Evolutionary conservation across 2,113 vertebrate species (phyloP).

Genomic region (Phylloscopus whistleri): DNA sequence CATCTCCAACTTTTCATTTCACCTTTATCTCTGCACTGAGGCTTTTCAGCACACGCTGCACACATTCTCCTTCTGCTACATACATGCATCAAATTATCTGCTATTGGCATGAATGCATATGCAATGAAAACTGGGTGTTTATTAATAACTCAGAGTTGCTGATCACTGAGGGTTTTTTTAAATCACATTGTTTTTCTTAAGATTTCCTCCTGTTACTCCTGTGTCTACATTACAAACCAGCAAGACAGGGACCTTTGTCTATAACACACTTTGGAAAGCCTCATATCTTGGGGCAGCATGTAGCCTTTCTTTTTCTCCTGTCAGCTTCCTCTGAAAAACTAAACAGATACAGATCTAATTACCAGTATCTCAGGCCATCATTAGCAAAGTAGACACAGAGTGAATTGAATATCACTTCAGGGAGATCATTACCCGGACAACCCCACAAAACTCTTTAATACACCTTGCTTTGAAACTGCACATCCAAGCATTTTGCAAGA

Average conservation of each 20-base stretch:
- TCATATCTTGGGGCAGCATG: not conserved
- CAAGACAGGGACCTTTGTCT: not conserved
- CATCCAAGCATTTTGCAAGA: not conserved
- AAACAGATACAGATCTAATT: conserved; percentile 10
- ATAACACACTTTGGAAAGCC: not conserved
- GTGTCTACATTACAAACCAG: not conserved
- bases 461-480: not conserved
- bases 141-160: not conserved
- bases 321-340: not conserved
- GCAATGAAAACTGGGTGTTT: not conserved
- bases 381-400: not conserved
- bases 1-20: not conserved
- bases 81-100: not conserved
- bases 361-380: not conserved
- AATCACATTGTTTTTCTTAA: not conserved
- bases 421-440: not conserved
- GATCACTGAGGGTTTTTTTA: not conserved
- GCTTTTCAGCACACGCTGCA: not conserved
- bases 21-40: not conserved
- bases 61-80: not conserved
- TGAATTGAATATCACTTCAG: conserved; percentile 16
- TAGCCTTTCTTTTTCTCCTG: not conserved
- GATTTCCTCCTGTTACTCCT: not conserved
- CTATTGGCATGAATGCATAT: not conserved
- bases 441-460: not conserved